Evolutionary conservation across 2,797 vertebrate species (phyloP).

Genomic region (Chloroceryle amazona): DNA sequence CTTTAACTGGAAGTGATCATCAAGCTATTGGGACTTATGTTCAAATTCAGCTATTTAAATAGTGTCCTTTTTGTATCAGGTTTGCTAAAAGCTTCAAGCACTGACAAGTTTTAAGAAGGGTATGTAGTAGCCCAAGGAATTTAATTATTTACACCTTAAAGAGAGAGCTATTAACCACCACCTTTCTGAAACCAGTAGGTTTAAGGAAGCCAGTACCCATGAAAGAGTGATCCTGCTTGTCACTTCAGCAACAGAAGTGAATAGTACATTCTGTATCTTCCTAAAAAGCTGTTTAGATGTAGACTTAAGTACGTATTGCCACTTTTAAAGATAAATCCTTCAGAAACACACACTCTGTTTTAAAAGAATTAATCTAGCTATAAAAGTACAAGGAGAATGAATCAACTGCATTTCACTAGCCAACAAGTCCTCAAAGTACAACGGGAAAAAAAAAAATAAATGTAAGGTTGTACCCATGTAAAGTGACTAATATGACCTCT

Average conservation of each 20-base stretch:
- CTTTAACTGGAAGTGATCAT: background rate
- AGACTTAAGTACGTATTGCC: background rate
- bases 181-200: background rate
- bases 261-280: background rate
- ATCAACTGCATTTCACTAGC: background rate
- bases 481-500: background rate
- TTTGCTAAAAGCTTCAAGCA: background rate
- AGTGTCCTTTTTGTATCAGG: background rate
- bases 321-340: background rate
- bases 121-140: background rate
- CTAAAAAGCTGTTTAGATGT: background rate
- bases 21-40: background rate
- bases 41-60: background rate
- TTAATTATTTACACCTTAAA: conserved; percentile 44
- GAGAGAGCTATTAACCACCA: background rate
- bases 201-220: background rate
- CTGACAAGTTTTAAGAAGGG: background rate
- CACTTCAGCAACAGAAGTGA: background rate
- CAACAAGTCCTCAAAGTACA: background rate
- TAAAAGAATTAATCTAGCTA: background rate
- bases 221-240: background rate
- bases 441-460: background rate
- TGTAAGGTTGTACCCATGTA: too few species aligned
- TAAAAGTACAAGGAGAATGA: background rate
- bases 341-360: background rate